Conservation (phyloP, 2,797 vertebrate genomes). For the Brotula barbata region DNA sequence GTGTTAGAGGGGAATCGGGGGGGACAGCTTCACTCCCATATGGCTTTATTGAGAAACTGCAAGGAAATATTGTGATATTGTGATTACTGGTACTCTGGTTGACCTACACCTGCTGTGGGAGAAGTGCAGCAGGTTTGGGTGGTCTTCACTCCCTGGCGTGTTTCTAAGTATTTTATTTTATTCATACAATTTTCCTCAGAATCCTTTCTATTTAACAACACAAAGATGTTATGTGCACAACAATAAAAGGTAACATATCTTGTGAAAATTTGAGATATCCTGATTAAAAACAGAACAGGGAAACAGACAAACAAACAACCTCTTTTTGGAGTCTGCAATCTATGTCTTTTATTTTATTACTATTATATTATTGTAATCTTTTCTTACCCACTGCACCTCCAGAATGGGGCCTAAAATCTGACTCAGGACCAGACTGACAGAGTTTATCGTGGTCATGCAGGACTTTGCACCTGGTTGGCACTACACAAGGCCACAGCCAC, state of each 20-base stretch:
- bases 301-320: too few species aligned
- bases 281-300: too few species aligned
- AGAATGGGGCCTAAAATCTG: constrained; percentile 13
- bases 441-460: constrained; percentile 43
- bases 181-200: too few species aligned
- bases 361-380: neutral
- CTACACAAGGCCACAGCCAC: constrained; percentile 31
- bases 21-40: constrained; percentile 29
- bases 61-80: constrained; percentile 59
- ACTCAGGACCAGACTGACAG: constrained; percentile 29
- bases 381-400: neutral
- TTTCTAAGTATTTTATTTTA: too few species aligned
- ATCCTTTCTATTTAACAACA: too few species aligned
- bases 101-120: constrained; percentile 50
- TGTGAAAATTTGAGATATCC: too few species aligned
- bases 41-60: constrained; percentile 37
- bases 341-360: too few species aligned
- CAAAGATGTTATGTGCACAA: too few species aligned
- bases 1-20: constrained; percentile 49
- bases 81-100: constrained; percentile 45
- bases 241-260: too few species aligned
- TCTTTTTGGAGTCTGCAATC: too few species aligned
- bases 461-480: constrained; percentile 34
- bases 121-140: constrained; percentile 35
- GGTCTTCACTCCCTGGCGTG: constrained; percentile 22